phyloP scores from a whole-genome alignment of 2,888 invertebrate genomes.

The Oscheius sp. region DNA sequence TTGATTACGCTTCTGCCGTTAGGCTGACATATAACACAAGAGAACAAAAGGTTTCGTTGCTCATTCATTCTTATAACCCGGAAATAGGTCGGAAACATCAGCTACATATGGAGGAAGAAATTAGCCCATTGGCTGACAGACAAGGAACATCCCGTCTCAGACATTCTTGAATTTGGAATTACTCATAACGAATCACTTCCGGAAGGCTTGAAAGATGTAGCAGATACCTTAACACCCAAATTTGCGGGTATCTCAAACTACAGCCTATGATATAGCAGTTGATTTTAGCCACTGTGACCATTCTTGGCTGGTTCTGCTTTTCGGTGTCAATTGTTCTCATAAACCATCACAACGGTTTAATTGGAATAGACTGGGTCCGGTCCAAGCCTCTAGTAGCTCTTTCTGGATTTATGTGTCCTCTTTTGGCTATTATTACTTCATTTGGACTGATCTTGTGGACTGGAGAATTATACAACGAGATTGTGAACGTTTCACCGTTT shows the following conservation, averaged over 20 bases:
- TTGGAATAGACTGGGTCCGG: conserved; percentile 67
- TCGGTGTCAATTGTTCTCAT: conserved; percentile 63
- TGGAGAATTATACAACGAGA: conserved; percentile 66
- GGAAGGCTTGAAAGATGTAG: conserved; percentile 65
- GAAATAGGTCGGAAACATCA: conserved; percentile 54
- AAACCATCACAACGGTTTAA: conserved; percentile 51
- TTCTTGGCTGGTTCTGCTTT: conserved; percentile 64
- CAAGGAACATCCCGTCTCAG: conserved; percentile 61
- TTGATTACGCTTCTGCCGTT: conserved; percentile 67
- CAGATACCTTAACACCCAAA: conserved; percentile 55
- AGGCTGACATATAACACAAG: conserved; percentile 67
- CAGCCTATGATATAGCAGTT: not conserved
- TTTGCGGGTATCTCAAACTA: conserved; percentile 34
- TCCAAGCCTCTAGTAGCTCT: conserved; percentile 64
- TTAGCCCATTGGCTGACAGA: conserved; percentile 60
- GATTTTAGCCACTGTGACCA: conserved; percentile 50
- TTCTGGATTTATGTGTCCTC: conserved; percentile 61
- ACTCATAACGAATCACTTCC: conserved; percentile 67
- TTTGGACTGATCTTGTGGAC: conserved; percentile 67
- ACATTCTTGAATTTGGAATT: conserved; percentile 66
- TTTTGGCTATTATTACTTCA: conserved; percentile 63
- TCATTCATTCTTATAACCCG: not conserved
- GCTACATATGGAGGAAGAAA: conserved; percentile 59
- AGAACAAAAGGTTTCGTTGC: conserved; percentile 52
- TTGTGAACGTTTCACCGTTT: conserved; percentile 69